phyloP scores from a whole-genome alignment of 2,113 vertebrate genomes.

The Microtus oregoni region DNA sequence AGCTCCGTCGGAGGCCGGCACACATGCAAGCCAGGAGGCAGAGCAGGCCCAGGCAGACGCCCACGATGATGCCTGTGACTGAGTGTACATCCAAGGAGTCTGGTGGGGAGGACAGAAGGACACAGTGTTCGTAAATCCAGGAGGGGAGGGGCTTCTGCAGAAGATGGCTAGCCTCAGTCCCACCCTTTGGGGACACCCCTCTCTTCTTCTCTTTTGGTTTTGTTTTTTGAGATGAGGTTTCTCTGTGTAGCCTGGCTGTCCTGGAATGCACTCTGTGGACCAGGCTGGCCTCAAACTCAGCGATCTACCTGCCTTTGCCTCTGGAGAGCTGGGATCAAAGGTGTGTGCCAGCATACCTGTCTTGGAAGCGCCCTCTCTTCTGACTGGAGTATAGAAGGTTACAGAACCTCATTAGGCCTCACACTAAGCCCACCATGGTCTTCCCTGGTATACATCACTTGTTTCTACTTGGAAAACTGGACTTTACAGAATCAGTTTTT shows the following conservation, averaged over 20 bases:
- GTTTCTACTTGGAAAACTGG: background rate
- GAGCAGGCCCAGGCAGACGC: slow-evolving; percentile 95
- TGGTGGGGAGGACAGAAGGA: slow-evolving; percentile 74
- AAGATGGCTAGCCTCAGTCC: background rate
- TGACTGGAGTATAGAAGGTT: background rate
- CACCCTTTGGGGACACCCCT: background rate
- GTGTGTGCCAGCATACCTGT: background rate
- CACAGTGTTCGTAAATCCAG: background rate
- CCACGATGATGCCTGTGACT: slow-evolving; percentile 96
- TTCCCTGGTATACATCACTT: background rate
- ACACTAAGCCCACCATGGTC: background rate
- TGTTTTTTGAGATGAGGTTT: background rate
- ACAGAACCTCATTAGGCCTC: background rate
- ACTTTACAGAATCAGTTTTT: background rate
- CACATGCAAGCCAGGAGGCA: slow-evolving; percentile 98
- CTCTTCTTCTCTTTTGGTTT: background rate
- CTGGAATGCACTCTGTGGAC: background rate
- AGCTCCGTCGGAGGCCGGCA: slow-evolving; percentile 93
- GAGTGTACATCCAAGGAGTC: slow-evolving; percentile 94
- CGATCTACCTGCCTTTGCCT: background rate
- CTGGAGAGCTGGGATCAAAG: background rate
- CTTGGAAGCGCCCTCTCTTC: background rate
- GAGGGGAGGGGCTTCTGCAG: background rate
- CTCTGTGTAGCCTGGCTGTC: background rate
- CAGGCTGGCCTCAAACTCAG: background rate